Percentiles rank a stretch among this genome's conserved stretches.
Conservation (phyloP, 2,888 invertebrate genomes). For the Arge pagana region DNA sequence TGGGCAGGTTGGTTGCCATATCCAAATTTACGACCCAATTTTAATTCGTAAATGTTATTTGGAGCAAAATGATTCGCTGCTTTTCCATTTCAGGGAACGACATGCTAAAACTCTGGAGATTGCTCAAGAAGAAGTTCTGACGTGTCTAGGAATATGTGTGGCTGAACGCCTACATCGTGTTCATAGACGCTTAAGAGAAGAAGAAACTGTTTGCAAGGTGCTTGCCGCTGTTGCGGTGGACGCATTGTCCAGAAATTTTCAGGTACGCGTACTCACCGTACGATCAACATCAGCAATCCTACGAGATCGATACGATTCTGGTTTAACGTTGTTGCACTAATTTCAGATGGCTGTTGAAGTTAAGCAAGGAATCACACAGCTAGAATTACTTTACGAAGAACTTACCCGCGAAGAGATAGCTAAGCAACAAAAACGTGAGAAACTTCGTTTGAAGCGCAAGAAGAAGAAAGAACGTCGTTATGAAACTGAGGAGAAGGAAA, state of each 20-base stretch:
- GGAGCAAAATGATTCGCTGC: constrained; percentile 11
- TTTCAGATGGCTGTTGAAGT: constrained; percentile 79
- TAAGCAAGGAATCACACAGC: constrained; percentile 85
- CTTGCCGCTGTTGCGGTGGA: constrained; percentile 88
- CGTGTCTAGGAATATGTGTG: constrained; percentile 91
- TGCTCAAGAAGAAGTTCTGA: constrained; percentile 94
- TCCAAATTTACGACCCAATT: constrained; percentile 22
- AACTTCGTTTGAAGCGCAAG: constrained; percentile 77
- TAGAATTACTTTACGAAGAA: constrained; percentile 87
- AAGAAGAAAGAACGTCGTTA: constrained; percentile 74
- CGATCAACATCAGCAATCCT: constrained; percentile 25
- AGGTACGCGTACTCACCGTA: constrained; percentile 51
- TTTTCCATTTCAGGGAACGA: constrained; percentile 67
- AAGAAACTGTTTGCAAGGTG: constrained; percentile 93
- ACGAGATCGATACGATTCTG: constrained; percentile 3
- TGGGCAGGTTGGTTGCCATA: constrained; percentile 70
- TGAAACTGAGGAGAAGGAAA: constrained; percentile 59
- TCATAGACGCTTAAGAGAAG: constrained; percentile 83
- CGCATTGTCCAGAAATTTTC: constrained; percentile 86
- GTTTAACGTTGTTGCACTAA: constrained; percentile 8
- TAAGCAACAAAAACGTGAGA: constrained; percentile 83
- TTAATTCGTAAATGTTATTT: constrained; percentile 12
- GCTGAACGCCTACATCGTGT: constrained; percentile 88
- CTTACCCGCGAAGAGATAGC: constrained; percentile 84
- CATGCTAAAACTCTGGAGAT: constrained; percentile 97